A percentile compares a stretch with the other conserved stretches of the same genome.
phyloP scores from a whole-genome alignment of 1,140 invertebrate species.

The Chironomus striatipennis region DNA sequence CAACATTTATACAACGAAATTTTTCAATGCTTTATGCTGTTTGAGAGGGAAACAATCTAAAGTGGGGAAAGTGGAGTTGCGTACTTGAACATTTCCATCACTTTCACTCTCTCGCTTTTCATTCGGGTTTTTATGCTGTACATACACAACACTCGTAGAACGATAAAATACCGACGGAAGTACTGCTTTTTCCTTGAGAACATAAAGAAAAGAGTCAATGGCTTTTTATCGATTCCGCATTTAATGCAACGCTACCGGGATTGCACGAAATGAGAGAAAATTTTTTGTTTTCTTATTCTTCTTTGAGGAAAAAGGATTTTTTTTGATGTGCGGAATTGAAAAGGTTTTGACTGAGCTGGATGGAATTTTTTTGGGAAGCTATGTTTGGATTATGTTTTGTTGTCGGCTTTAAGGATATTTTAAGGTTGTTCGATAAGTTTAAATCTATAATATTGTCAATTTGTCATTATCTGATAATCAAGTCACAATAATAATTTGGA shows the following conservation, averaged over 20 bases:
- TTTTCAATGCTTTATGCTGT: too few species aligned
- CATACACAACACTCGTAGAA: not conserved
- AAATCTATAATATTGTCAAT: too few species aligned
- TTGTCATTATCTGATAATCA: too few species aligned
- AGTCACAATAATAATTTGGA: too few species aligned
- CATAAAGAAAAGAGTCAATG: not conserved
- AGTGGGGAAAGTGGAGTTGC: conserved; percentile 22
- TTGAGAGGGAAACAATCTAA: not conserved
- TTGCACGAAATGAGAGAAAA: not conserved
- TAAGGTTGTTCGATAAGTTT: too few species aligned
- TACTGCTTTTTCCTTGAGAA: not conserved
- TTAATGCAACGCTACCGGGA: not conserved
- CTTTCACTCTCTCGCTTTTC: conserved; percentile 16
- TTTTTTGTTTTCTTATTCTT: not conserved
- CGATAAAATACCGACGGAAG: conserved; percentile 16
- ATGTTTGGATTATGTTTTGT: too few species aligned
- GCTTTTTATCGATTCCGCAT: conserved; percentile 22
- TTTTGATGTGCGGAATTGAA: too few species aligned
- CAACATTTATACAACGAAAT: too few species aligned
- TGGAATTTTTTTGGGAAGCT: too few species aligned
- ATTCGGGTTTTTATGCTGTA: not conserved
- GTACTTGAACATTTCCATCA: not conserved
- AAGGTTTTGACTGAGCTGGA: too few species aligned
- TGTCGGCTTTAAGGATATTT: too few species aligned
- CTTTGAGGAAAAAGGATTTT: not conserved